Evolutionary conservation across 2,113 vertebrate species (phyloP).

Genomic region (Miniopterus natalensis): DNA sequence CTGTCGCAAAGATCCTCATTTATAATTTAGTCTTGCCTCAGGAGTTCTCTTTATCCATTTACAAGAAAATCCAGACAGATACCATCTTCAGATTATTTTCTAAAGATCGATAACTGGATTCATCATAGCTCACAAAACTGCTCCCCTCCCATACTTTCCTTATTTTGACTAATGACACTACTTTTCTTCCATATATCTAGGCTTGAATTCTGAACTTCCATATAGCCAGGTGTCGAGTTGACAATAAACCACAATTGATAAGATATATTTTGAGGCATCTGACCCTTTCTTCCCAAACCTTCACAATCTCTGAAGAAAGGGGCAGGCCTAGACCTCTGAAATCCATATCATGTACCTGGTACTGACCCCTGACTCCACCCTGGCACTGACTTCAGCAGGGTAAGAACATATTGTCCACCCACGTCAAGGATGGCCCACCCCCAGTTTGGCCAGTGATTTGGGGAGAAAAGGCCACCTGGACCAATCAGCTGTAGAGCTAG

Average conservation of each 20-base stretch:
- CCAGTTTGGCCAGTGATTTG: neutral
- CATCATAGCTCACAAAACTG: neutral
- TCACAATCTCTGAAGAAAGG: neutral
- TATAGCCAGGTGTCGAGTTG: neutral
- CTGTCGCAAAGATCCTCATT: neutral
- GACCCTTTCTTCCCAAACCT: neutral
- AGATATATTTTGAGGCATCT: neutral
- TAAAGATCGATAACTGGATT: neutral
- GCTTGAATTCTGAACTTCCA: neutral
- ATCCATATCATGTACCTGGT: neutral
- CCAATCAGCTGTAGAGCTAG: neutral
- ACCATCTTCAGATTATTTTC: neutral
- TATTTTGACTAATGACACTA: neutral
- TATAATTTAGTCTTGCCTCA: constrained; percentile 46
- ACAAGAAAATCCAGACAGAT: constrained; percentile 14
- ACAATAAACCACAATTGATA: neutral
- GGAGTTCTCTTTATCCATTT: constrained; percentile 23
- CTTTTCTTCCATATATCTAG: neutral
- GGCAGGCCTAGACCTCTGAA: neutral
- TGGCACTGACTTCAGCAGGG: neutral
- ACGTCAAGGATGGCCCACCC: neutral
- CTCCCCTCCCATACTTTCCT: neutral
- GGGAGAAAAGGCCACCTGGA: neutral
- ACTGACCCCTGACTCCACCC: too few relatives aligned
- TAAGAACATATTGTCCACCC: neutral